Evolutionary conservation across 1,140 invertebrate species (phyloP).

Genomic region (Gyrodactylus bullatarudis): DNA sequence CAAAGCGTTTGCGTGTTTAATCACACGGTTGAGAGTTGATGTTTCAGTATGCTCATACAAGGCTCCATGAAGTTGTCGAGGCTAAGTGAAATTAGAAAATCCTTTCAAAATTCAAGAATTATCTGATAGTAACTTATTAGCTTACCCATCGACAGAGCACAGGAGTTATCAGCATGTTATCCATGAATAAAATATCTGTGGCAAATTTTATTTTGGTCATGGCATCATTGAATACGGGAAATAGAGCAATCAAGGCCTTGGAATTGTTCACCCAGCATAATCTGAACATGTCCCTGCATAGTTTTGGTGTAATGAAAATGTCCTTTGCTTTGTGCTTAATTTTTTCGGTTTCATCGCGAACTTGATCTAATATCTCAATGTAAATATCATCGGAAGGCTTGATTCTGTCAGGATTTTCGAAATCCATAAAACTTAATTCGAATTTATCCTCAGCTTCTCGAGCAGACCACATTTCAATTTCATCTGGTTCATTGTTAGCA

Average conservation of each 20-base stretch:
- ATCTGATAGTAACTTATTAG: too few relatives aligned
- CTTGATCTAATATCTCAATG: not conserved
- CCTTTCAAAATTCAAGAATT: too few relatives aligned
- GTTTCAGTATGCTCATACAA: not conserved
- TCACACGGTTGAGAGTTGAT: not conserved
- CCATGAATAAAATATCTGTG: slow-evolving; percentile 56
- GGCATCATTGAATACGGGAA: not conserved
- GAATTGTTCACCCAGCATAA: not conserved
- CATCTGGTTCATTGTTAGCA: not conserved
- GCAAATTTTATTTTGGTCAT: slow-evolving; percentile 24
- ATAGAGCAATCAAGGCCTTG: not conserved
- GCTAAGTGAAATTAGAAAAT: not conserved
- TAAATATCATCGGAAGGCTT: not conserved
- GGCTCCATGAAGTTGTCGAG: not conserved
- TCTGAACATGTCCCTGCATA: not conserved
- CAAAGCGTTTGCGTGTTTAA: not conserved
- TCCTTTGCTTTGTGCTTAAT: not conserved
- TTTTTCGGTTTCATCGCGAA: not conserved
- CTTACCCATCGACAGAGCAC: slow-evolving; percentile 43
- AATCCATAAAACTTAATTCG: not conserved
- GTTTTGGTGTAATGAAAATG: not conserved
- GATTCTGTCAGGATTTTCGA: not conserved
- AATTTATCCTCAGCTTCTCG: not conserved
- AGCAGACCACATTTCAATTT: not conserved
- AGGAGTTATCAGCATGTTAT: slow-evolving; percentile 47